Base-by-base conservation (phyloP, 2,797 vertebrate genomes). In the Muscicapa comitata region DNA sequence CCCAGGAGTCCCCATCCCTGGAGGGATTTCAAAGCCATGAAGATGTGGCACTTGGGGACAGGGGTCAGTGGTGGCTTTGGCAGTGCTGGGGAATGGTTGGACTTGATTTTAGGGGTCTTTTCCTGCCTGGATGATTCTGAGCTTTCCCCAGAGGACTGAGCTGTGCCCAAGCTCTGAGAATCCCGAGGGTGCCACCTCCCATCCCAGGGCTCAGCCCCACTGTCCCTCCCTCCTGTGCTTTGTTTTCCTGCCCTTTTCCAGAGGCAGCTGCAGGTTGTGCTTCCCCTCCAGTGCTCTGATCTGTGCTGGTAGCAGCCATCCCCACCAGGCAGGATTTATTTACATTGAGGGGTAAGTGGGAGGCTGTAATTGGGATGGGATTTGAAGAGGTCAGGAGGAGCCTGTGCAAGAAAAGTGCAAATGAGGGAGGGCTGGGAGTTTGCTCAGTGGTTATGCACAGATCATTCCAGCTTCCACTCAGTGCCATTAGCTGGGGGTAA, bases 351-450 rank as follows among this genome's bases (percentile, higher is more conserved):
- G 77, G 76, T 78, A 94, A 95, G 93, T 93, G 90, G 90, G 90
- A 96, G 92, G 95, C 93, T 96, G 86, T 96, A 95, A 94, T 95
- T 94, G 92, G 93, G 92, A 82, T 95, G 94, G 95, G 94, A 95
- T 95, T 93, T 95, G 90, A 80, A 93, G 88, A 95, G 94, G 94
- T 95, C 86, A 95, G 94, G 86, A 90, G 84, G 91, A 93, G 88
- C 50, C 81, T 7, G 57, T 76, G 92, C 38, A 20, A 86, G 84
- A 71, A 61, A 92, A 92, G 71, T 85, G 77, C 50, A 92, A 91
- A 89, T 43, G 88, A 95, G 84, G 81, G 84, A 88, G 88, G 57
- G 37, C 74, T 87, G 94, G 67, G 83, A 95, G 71, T 70, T 82
- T 50, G 63, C 88, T 59, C 74, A 31, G 74, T 88, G 2, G 0